Evolutionary conservation across 2,113 vertebrate species (phyloP), one percentile per base, ranked within the genome.

Genomic region (Notiomystis cincta): DNA sequence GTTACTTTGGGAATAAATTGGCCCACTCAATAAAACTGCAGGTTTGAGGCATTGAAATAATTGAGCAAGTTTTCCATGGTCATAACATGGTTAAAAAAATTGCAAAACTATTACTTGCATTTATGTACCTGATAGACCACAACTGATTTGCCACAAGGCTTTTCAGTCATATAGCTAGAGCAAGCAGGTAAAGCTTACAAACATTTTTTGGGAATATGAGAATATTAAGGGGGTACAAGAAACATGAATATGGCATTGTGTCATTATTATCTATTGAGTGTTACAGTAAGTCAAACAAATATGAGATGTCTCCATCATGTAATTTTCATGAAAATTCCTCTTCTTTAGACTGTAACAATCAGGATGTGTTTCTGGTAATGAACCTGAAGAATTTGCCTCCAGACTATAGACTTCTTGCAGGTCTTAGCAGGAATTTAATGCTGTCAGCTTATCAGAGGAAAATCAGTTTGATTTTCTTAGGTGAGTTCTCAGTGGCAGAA

Each of bases 11-110:
- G 85, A 94, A 82, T 93, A 82, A 91, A 87, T 87, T 93, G 79
- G 82, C 82, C 80, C 70, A 58, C 87, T 87, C 58, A 65, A 90
- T 66, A 56, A 57, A 97, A 54, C 78, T 83, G 77, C 82, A 97
- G 77, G 71, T 82, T 69, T 91, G 91, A 97, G 72, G 84, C 79
- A 95, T 10, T n/a, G 38, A 89, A 95, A 94, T 82, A 95, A 96
- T 90, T 82, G 38, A 89, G 83, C 48, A 90, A 93, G 82, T 90
- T 95, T 96, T 95, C 70, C 20, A 30, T 42, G 33, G 57, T 82
- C 67, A 60, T 73, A 87, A 70, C n/a, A 33, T 11, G 7, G 60
- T 54, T 69, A 69, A 88, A 89, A 81, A 61, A 87, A 40, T 6
- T 38, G 79, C 73, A 66, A 64, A 80, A 61, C 72, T 42, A 24